Evolutionary conservation across 2,113 vertebrate species (phyloP).

Genomic region (Hucho hucho): DNA sequence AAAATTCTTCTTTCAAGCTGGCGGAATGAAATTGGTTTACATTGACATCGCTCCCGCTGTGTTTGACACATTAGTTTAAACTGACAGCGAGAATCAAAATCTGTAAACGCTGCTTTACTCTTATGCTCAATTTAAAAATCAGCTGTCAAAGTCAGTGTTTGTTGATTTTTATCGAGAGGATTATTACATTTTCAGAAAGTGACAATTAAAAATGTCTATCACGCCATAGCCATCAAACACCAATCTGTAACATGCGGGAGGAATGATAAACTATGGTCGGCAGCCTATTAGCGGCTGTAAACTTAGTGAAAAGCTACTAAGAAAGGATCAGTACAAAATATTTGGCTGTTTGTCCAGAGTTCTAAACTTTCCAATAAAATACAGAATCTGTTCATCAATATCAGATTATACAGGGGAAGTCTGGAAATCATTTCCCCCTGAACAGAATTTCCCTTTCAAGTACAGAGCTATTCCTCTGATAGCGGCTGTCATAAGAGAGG

Average conservation of each 20-base stretch:
- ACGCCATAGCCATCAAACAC: conserved; percentile 42
- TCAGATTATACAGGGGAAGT: conserved; percentile 13
- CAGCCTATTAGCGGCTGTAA: not conserved
- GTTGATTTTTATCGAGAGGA: conserved; percentile 77
- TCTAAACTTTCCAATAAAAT: no score
- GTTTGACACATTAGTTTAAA: conserved; percentile 72
- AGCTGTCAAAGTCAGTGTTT: conserved; percentile 70
- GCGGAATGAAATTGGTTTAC: conserved; percentile 65
- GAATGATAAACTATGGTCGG: not conserved
- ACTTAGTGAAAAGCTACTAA: not conserved
- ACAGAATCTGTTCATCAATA: not conserved
- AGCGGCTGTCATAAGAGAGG: not conserved
- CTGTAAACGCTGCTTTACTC: conserved; percentile 61
- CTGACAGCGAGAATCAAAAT: conserved; percentile 77
- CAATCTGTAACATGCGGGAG: not conserved
- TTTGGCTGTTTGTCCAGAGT: not conserved
- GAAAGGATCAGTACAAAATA: not conserved
- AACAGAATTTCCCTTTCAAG: conserved; percentile 4
- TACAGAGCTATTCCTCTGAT: not conserved
- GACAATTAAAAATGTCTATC: conserved; percentile 78
- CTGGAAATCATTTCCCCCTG: not conserved
- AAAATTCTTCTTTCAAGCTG: conserved; percentile 58
- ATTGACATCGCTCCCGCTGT: conserved; percentile 61
- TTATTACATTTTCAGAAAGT: conserved; percentile 74
- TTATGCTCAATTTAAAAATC: conserved; percentile 71